Evolutionary conservation across 1,140 invertebrate genomes (phyloP).

Genomic region (Diorhabda carinulata): DNA sequence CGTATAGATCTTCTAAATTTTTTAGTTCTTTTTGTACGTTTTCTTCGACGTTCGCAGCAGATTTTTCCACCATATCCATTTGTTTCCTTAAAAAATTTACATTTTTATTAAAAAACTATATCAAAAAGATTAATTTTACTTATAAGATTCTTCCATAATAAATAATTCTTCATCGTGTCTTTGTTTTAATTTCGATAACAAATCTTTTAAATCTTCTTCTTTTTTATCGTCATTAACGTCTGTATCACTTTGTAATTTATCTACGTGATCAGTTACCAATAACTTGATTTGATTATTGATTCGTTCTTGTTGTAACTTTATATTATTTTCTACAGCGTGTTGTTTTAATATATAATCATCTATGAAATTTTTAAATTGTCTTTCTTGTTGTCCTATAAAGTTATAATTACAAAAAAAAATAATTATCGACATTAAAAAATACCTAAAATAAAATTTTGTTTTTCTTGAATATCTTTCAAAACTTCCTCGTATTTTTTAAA

Average conservation of each 20-base stretch:
- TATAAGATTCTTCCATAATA: constrained; percentile 51
- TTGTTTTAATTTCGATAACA: constrained; percentile 44
- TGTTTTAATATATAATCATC: constrained; percentile 51
- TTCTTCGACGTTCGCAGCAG: constrained; percentile 46
- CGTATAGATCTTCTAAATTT: constrained; percentile 40
- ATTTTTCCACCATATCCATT: constrained; percentile 48
- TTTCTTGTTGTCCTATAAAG: constrained; percentile 43
- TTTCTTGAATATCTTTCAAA: constrained; percentile 49
- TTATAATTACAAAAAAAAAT: neutral
- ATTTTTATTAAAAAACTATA: constrained; percentile 4
- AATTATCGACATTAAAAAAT: neutral
- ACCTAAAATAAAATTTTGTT: constrained; percentile 47
- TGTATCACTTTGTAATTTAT: constrained; percentile 19
- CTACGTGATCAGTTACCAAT: constrained; percentile 43
- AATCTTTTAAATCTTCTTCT: neutral
- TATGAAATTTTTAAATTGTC: constrained; percentile 49
- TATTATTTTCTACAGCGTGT: constrained; percentile 51
- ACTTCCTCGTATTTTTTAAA: constrained; percentile 52
- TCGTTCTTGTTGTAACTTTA: constrained; percentile 51
- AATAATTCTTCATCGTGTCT: constrained; percentile 53
- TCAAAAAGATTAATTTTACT: constrained; percentile 37
- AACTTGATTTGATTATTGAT: constrained; percentile 53
- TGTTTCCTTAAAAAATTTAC: constrained; percentile 47
- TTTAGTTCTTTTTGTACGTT: constrained; percentile 47
- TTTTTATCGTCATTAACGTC: constrained; percentile 27